Base-by-base conservation (phyloP, 2,113 vertebrate genomes). In the Pycnonotus jocosus region DNA sequence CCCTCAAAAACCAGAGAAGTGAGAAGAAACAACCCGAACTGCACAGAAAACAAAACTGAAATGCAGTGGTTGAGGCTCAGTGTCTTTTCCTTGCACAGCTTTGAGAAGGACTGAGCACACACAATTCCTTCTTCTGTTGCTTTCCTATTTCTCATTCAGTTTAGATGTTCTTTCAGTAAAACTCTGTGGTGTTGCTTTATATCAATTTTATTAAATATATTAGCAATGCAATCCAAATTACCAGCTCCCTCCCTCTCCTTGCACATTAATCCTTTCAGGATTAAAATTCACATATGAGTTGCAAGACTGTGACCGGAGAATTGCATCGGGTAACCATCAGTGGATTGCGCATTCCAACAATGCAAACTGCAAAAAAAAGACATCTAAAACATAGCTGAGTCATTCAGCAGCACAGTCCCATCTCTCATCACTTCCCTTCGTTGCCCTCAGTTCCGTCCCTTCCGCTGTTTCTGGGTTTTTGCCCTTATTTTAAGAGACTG, bases 391-490 rank as follows among this genome's bases (percentile, higher is more conserved):
- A 3, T 37, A 24, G 37, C 73, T 60, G 74, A 93, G 84, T 95
- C 44, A 60, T 61, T 86, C 79, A 80, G 25, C 71, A 73, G 42
- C 2, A 0, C 0, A 0, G 37, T 86, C 11, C 45, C 23, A 19
- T 82, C 33, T 76, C 70, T 94, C 48, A 71, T 84, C 81, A 57
- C 71, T 96, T 92, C 90, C 74, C 10, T 74, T 77, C 20, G 33
- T 71, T 73, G 77, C 69, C 72, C 44, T 68, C 10, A 5, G 56
- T 88, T 92, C 9, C 22, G 14, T 88, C 42, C 37, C 35, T 95
- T 94, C 71, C 0, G 2, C 24, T 0, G 0, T 54, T 56, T 73
- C 74, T 88, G n/a, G 0, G 8, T 58, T 92, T 86, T 73, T 76
- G 54, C 72, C 64, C n/a, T n/a, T 83, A 25, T 64, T 90, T 90